Conservation (phyloP, 2,113 vertebrate genomes). For the Varanus komodoensis region DNA sequence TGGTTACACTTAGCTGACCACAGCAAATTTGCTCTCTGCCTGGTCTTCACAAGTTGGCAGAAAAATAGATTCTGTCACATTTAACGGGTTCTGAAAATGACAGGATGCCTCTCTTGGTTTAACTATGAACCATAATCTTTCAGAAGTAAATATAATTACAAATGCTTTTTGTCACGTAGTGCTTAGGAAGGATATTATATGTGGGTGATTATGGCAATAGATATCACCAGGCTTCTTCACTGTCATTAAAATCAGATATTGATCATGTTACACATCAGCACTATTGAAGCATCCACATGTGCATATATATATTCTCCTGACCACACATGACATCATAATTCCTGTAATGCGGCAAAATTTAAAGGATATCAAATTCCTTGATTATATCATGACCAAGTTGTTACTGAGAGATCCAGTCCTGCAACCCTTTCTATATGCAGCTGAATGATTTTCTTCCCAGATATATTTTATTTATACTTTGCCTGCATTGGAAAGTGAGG, state of each 20-base stretch:
- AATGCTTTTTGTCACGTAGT: slow-evolving; percentile 94
- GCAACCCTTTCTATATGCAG: slow-evolving; percentile 33
- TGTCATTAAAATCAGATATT: slow-evolving; percentile 87
- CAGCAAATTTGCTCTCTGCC: slow-evolving; percentile 99
- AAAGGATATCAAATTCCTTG: slow-evolving; percentile 35
- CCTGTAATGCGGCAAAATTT: slow-evolving; percentile 61
- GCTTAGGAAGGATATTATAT: slow-evolving; percentile 80
- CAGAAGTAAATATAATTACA: slow-evolving; percentile 99
- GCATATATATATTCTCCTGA: slow-evolving; percentile 79
- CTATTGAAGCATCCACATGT: slow-evolving; percentile 79
- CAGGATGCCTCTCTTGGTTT: slow-evolving; percentile 99
- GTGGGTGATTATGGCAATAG: slow-evolving; percentile 89
- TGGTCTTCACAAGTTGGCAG: slow-evolving; percentile 99
- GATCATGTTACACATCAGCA: slow-evolving; percentile 84
- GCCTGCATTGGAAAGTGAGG: slow-evolving; percentile 30
- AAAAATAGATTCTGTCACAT: slow-evolving; percentile 99
- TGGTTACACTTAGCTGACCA: slow-evolving; percentile 99
- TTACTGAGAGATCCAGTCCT: slow-evolving; percentile 48
- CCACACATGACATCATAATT: slow-evolving; percentile 87
- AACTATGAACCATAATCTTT: slow-evolving; percentile 92
- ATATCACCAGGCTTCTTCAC: slow-evolving; percentile 86
- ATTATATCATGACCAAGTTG: slow-evolving; percentile 7
- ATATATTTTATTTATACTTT: slow-evolving; percentile 34
- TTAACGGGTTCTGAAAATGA: slow-evolving; percentile 99
- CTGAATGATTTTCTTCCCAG: slow-evolving; percentile 54